These are phyloP conservation scores for Drosophila ochracea DNA, from an alignment of 2,888 invertebrate species.

Conservation along the genomic window DNA sequence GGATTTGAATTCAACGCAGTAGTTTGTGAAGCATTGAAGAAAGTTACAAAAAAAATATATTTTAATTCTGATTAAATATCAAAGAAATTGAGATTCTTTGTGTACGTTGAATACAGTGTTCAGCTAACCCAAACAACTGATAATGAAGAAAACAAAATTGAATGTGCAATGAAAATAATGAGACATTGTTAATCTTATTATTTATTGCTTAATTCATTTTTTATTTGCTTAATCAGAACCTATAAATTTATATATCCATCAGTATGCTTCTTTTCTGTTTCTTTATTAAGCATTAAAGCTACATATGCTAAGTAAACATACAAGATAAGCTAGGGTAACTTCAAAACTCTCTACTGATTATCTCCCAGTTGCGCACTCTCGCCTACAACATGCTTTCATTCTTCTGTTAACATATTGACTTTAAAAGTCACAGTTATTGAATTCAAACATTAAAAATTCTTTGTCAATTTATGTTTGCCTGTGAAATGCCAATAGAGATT, in stretches of 20 bases:
- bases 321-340: neutral
- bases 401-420: constrained; percentile 22
- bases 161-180: neutral
- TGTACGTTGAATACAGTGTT: neutral
- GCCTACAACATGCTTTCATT: neutral
- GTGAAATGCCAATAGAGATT: constrained; percentile 54
- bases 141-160: neutral
- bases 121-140: neutral
- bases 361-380: neutral
- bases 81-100: constrained; percentile 19
- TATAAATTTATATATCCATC: neutral
- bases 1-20: constrained; percentile 34
- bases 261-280: neutral
- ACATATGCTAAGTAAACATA: neutral
- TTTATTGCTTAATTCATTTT: neutral
- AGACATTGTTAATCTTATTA: neutral
- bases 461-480: constrained; percentile 28
- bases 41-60: constrained; percentile 22
- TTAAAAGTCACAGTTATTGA: constrained; percentile 21
- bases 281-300: neutral
- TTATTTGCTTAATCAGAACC: neutral
- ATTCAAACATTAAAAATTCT: constrained; percentile 44
- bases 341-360: neutral
- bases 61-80: constrained; percentile 14
- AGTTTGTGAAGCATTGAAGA: constrained; percentile 36